Evolutionary conservation across 2,113 vertebrate genomes (phyloP).

Genomic region (Microcebus lehilahytsara): DNA sequence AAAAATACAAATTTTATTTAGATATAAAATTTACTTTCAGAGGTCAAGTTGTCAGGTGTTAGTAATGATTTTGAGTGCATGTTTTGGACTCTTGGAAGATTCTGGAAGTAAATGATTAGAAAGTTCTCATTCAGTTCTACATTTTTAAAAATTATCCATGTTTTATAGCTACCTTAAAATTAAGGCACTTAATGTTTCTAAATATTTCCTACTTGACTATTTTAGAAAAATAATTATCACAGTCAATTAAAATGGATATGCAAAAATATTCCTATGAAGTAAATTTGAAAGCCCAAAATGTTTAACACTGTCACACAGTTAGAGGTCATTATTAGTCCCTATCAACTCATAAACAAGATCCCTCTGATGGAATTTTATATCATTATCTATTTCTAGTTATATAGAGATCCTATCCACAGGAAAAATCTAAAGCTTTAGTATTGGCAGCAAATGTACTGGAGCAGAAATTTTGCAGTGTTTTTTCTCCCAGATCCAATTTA

Average conservation of each 20-base stretch:
- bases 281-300: slow-evolving; percentile 27
- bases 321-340: slow-evolving; percentile 45
- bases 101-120: background rate
- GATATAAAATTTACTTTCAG: background rate
- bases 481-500: background rate
- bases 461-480: background rate
- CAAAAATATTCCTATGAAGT: slow-evolving; percentile 38
- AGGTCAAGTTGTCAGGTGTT: background rate
- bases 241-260: slow-evolving; percentile 39
- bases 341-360: slow-evolving; percentile 8
- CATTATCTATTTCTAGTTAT: background rate
- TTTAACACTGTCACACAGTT: slow-evolving; percentile 15
- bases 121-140: background rate
- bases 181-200: background rate
- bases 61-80: background rate
- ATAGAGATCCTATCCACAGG: background rate
- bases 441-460: background rate
- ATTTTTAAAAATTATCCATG: background rate
- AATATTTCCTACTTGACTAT: slow-evolving; percentile 21
- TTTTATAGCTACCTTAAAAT: slow-evolving; percentile 29
- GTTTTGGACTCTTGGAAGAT: background rate
- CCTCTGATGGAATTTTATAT: slow-evolving; percentile 22
- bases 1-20: background rate
- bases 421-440: slow-evolving; percentile 34
- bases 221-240: slow-evolving; percentile 54